Conservation (phyloP, 2,113 vertebrate genomes). For the Forbesichthys papilliferus region DNA sequence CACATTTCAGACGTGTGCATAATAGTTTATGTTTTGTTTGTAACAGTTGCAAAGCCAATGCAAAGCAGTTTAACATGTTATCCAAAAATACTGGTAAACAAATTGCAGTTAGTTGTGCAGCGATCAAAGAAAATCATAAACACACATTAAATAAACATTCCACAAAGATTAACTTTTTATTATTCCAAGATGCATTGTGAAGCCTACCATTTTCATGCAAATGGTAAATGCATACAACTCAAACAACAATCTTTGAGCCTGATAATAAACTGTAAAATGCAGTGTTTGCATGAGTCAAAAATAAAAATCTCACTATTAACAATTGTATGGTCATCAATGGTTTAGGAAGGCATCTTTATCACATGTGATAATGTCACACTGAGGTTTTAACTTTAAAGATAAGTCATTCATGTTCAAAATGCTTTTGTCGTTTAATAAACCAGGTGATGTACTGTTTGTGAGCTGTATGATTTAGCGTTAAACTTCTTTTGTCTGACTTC, state of each 20-base stretch:
- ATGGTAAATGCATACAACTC: slow-evolving; percentile 26
- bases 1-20: slow-evolving; percentile 26
- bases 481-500: neutral
- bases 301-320: slow-evolving; percentile 26
- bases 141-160: neutral
- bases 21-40: neutral
- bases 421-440: neutral
- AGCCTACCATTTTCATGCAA: slow-evolving; percentile 65
- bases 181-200: slow-evolving; percentile 63
- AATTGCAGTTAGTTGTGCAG: slow-evolving; percentile 8
- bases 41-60: slow-evolving; percentile 2
- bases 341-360: slow-evolving; percentile 20
- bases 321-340: slow-evolving; percentile 28
- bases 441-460: neutral
- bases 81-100: slow-evolving; percentile 33
- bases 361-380: slow-evolving; percentile 27
- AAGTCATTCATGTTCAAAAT: slow-evolving; percentile 20
- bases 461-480: neutral
- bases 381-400: neutral
- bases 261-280: slow-evolving; percentile 35
- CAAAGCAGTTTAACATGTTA: slow-evolving; percentile 38
- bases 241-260: slow-evolving; percentile 29
- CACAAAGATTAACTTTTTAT: slow-evolving; percentile 58
- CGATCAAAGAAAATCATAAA: neutral
- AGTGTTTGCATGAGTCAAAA: slow-evolving; percentile 13